A percentile compares a stretch with the other conserved stretches of the same genome.
Evolutionary conservation across 2,113 vertebrate species (phyloP).

Genomic region (Oncorhynchus mykiss): DNA sequence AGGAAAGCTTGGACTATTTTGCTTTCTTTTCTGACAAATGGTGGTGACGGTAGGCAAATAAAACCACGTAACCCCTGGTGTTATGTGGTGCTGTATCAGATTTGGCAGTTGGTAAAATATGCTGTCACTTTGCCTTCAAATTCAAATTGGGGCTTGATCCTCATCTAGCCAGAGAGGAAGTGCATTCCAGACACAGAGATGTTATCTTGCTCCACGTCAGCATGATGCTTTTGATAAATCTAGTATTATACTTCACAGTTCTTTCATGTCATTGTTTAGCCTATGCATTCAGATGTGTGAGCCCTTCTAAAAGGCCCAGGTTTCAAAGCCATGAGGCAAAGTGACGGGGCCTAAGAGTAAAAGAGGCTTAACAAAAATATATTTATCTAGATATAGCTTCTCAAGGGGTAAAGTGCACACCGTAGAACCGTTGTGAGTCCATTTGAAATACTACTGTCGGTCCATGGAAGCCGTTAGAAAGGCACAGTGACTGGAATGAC

Average conservation of each 20-base stretch:
- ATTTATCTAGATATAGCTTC: constrained; percentile 25
- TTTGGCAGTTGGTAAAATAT: constrained; percentile 57
- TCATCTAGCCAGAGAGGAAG: constrained; percentile 48
- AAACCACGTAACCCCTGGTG: constrained; percentile 27
- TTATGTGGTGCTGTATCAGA: constrained; percentile 61
- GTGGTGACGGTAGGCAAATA: constrained; percentile 35
- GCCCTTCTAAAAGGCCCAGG: constrained; percentile 38
- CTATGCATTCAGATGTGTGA: constrained; percentile 9
- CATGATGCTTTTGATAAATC: constrained; percentile 40
- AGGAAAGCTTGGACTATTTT: constrained; percentile 19
- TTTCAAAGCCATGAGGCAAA: constrained; percentile 57
- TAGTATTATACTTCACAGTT: constrained; percentile 47
- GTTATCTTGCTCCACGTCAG: constrained; percentile 61
- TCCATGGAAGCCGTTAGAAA: constrained; percentile 12
- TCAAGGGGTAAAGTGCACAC: constrained; percentile 24
- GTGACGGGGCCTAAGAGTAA: constrained; percentile 33
- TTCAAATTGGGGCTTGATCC: constrained; percentile 55
- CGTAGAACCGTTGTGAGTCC: constrained; percentile 42
- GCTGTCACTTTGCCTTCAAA: constrained; percentile 28
- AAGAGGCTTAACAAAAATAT: constrained; percentile 49
- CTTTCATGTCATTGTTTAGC: constrained; percentile 43
- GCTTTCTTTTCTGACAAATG: constrained; percentile 51
- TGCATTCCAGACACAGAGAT: constrained; percentile 62
- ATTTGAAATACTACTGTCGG: neutral
- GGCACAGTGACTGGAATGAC: constrained; percentile 13